Conservation (phyloP, 2,113 vertebrate species). For the Pelobates fuscus region DNA sequence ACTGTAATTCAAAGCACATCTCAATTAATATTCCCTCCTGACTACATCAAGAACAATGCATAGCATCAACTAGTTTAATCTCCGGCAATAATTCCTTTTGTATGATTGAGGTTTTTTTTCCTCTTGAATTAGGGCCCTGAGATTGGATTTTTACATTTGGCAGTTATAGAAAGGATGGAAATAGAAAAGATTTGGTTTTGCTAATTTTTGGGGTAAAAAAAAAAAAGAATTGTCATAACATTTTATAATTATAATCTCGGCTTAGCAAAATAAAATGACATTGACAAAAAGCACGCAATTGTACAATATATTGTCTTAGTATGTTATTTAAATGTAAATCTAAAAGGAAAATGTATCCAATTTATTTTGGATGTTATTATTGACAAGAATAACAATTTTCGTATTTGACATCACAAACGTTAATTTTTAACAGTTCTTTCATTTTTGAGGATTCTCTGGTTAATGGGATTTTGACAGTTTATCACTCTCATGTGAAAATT, state of each 20-base stretch:
- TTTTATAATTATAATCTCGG: conserved; percentile 7
- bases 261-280: conserved; percentile 17
- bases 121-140: conserved; percentile 70
- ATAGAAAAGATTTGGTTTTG: conserved; percentile 40
- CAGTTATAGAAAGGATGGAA: conserved; percentile 17
- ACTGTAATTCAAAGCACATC: conserved; percentile 84
- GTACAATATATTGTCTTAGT: neutral
- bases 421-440: neutral
- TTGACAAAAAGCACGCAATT: neutral
- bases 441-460: neutral
- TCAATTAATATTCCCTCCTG: conserved; percentile 87
- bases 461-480: neutral
- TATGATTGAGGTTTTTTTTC: conserved; percentile 69
- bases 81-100: conserved; percentile 83
- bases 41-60: conserved; percentile 84
- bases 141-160: conserved; percentile 62
- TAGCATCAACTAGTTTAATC: conserved; percentile 93
- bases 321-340: conserved; percentile 8
- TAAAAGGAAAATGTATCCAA: too few species aligned
- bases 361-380: too few species aligned
- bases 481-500: neutral
- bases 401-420: too few species aligned
- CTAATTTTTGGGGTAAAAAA: conserved; percentile 1
- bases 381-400: too few species aligned
- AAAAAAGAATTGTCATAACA: neutral